These are phyloP conservation scores for Triops cancriformis DNA, from an alignment of 1,140 invertebrate genomes.

Conservation along the genomic window DNA sequence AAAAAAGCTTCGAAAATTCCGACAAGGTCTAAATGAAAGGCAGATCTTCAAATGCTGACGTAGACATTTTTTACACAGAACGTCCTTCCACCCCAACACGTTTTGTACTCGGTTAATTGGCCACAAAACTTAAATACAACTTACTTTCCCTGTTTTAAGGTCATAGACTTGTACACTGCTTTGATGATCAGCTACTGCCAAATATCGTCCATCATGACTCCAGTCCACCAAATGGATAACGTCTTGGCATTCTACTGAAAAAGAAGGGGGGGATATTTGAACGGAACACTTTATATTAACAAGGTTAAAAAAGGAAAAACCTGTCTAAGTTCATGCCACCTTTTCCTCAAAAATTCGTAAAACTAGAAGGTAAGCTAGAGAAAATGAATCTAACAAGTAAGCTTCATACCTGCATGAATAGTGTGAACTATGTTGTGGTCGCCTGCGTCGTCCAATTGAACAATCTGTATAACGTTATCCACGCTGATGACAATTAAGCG, in stretches of 20 bases:
- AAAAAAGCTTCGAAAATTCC: no score
- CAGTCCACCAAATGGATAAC: conserved; percentile 45
- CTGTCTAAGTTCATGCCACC: no score
- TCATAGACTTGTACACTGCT: conserved; percentile 49
- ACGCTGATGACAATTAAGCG: neutral
- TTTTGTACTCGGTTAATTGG: no score
- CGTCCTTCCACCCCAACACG: no score
- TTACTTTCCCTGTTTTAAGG: conserved; percentile 34
- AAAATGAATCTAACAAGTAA: no score
- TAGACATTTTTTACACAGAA: no score
- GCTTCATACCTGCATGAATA: neutral
- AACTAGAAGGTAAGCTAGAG: no score
- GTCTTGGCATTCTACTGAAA: conserved; percentile 33
- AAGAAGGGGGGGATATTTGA: neutral
- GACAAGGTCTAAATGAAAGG: no score
- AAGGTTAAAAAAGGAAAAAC: neutral
- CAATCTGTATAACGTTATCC: neutral
- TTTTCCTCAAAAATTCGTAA: no score
- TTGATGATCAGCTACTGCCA: conserved; percentile 51
- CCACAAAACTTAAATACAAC: neutral
- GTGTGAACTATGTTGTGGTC: neutral
- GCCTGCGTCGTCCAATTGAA: neutral
- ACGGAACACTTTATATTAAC: neutral
- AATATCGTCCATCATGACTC: conserved; percentile 50
- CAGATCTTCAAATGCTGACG: no score